These are phyloP conservation scores for Chelonus insularis DNA, from an alignment of 1,140 invertebrate species.

Conservation along the genomic window DNA sequence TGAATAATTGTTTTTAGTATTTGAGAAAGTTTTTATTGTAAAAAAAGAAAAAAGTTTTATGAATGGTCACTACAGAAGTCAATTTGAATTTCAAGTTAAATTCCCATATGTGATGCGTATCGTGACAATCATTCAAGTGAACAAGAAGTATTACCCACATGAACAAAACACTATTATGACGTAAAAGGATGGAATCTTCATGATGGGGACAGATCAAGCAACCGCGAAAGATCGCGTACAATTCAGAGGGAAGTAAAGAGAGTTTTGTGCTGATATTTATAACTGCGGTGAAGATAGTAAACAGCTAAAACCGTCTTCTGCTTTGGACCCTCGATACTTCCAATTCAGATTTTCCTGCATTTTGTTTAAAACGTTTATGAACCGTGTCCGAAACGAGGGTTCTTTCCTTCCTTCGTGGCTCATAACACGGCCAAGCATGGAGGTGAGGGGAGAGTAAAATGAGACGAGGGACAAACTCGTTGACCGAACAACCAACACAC, in stretches of 20 bases:
- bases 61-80: too few species aligned
- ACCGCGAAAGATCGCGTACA: slow-evolving; percentile 23
- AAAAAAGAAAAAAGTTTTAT: too few species aligned
- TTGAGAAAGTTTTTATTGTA: too few species aligned
- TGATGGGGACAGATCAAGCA: slow-evolving; percentile 16
- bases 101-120: slow-evolving; percentile 5
- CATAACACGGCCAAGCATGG: slow-evolving; percentile 13
- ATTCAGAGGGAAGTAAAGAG: background rate
- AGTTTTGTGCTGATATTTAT: slow-evolving; percentile 24
- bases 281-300: slow-evolving; percentile 11
- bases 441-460: background rate
- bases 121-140: slow-evolving; percentile 3
- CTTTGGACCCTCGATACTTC: slow-evolving; percentile 2
- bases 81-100: slow-evolving; percentile 3
- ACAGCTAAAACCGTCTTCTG: slow-evolving; percentile 21
- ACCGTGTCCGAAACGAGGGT: slow-evolving; percentile 48
- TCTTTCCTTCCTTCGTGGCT: slow-evolving; percentile 17
- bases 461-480: background rate
- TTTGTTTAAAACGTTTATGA: slow-evolving; percentile 60
- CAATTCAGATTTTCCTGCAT: slow-evolving; percentile 53
- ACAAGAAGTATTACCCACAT: slow-evolving; percentile 16
- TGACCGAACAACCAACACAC: slow-evolving; percentile 18
- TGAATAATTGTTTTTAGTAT: too few species aligned
- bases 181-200: slow-evolving; percentile 16
- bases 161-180: slow-evolving; percentile 21